Percentiles rank a stretch among this genome's conserved stretches.
These are phyloP conservation scores for Upupa epops DNA, from an alignment of 2,113 vertebrate genomes.

Conservation along the genomic window DNA sequence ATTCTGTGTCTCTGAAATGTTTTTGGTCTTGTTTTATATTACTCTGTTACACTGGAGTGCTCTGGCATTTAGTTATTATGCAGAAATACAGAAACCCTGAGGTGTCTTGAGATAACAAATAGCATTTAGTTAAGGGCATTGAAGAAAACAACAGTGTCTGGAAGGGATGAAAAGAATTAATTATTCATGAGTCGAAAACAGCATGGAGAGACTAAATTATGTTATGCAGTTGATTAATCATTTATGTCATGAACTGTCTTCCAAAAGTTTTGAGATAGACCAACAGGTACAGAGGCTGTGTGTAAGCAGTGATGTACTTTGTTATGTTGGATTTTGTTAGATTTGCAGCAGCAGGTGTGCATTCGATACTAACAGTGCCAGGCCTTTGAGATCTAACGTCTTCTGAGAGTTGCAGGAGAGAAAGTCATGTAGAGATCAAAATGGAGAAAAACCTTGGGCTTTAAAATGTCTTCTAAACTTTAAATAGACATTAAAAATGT, in stretches of 20 bases:
- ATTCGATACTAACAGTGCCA: neutral
- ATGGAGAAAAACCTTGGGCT: neutral
- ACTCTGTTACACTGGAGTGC: neutral
- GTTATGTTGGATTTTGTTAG: neutral
- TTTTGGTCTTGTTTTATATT: neutral
- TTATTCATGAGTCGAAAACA: neutral
- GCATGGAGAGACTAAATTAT: neutral
- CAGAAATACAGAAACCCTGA: neutral
- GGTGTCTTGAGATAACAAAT: neutral
- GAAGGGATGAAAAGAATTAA: neutral
- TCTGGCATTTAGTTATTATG: neutral
- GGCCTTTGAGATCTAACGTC: neutral
- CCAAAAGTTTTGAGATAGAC: neutral
- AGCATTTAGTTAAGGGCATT: neutral
- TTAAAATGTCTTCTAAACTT: neutral
- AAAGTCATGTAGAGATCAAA: neutral
- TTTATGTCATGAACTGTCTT: neutral
- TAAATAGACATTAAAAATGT: neutral
- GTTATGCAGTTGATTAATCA: neutral
- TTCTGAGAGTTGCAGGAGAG: neutral
- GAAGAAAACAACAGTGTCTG: neutral
- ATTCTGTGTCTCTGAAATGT: too few species aligned
- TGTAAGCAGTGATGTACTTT: neutral
- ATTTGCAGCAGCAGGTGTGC: neutral
- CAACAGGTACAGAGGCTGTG: neutral